phyloP scores from a whole-genome alignment of 2,797 vertebrate species.

The Apodemus agrarius region DNA sequence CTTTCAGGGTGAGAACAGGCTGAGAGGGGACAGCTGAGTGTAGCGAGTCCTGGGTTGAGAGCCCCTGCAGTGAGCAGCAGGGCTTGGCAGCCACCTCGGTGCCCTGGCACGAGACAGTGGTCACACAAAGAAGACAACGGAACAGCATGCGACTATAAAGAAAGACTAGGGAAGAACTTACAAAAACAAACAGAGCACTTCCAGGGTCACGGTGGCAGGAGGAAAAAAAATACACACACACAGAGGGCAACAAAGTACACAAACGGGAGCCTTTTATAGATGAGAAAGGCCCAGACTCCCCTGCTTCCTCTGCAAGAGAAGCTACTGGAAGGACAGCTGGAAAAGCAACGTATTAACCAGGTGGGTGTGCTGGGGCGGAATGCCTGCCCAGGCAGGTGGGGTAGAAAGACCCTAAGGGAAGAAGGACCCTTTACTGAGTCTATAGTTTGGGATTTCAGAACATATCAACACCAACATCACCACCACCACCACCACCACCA shows the following conservation, averaged over 20 bases:
- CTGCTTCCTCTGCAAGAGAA: neutral
- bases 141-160: neutral
- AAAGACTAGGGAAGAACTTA: neutral
- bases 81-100: neutral
- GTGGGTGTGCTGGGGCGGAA: neutral
- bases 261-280: neutral
- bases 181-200: neutral
- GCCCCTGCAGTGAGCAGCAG: neutral
- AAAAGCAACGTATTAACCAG: neutral
- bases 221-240: neutral
- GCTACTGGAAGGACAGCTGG: neutral
- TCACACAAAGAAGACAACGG: neutral
- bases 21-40: neutral
- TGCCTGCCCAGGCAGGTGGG: rapidly evolving
- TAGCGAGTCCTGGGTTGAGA: neutral
- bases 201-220: neutral
- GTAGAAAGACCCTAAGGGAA: neutral
- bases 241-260: neutral
- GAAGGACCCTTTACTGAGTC: neutral
- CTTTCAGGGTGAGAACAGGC: neutral
- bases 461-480: neutral
- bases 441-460: neutral
- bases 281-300: neutral
- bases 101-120: neutral
- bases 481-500: neutral